Base-by-base conservation (phyloP, 1,140 invertebrate species). In the Drosophila takahashii region DNA sequence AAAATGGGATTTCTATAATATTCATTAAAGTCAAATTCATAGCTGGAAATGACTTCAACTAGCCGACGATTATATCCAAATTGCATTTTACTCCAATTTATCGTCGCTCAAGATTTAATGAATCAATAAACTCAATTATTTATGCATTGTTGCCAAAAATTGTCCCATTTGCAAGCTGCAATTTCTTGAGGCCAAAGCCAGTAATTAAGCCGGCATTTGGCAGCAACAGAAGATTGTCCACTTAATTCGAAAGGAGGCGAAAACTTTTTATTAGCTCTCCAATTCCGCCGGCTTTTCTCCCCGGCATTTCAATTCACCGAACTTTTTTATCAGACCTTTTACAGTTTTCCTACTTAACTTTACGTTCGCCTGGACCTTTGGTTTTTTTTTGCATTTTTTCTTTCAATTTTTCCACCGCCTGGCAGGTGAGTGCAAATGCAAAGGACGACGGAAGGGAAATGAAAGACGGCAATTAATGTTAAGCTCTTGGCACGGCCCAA, bases 381-480 rank as follows among this genome's bases (percentile, higher is more conserved):
- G 7, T 32, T 32, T 32, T 29, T 32, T 32, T 32, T 9, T 32
- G 9, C 2, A 9, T 9, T 32, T 32, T 32, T 32, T 32, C 9
- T 9, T 32, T 47, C 41, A 39, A 27, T 44, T 67, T 59, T 57
- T 42, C 34, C 45, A 47, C 32, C 41, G 15, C 41, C 22, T 37
- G 39, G 45, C 58, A 81, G 79, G 75, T 78, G 45, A 78, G 65
- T 37, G 69, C 42, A 44, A 32, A 44, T 32, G 29, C 29, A 47
- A 66, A 44, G 9, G 16, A 18, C 41, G 60, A 58, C 57, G 78
- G 52, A 41, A 62, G 48, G 65, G 45, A 79, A 79, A 59, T 84
- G 80, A 62, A 79, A 84, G 57, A 76, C 72, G 80, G 80, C 80
- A 79, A 84, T 84, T 84, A 84, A 84, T 84, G 80, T 60, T 76